Conservation (phyloP, 2,888 invertebrate species). For the Trachelus tabidus region DNA sequence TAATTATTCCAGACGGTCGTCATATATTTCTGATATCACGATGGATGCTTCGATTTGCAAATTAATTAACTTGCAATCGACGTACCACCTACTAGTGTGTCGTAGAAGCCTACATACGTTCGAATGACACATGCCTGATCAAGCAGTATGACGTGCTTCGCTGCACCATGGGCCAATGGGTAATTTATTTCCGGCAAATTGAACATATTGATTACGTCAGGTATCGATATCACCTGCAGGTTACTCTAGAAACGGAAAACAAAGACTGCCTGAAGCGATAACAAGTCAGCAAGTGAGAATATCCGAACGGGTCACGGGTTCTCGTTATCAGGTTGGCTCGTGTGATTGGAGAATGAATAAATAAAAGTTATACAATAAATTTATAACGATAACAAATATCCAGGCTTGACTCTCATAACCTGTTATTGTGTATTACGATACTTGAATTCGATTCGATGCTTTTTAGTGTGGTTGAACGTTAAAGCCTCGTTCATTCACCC, state of each 20-base stretch:
- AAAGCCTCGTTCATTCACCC: background rate
- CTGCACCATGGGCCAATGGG: slow-evolving; percentile 44
- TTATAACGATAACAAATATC: background rate
- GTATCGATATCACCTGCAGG: background rate
- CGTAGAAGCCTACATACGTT: background rate
- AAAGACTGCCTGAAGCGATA: background rate
- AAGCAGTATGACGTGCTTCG: slow-evolving; percentile 46
- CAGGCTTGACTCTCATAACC: background rate
- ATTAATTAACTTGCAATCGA: slow-evolving; percentile 52
- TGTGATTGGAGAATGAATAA: background rate
- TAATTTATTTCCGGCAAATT: slow-evolving; percentile 46
- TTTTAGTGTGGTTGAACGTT: background rate
- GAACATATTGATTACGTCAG: background rate
- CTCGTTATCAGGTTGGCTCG: background rate
- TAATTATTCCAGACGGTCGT: background rate
- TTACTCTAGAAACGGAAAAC: background rate
- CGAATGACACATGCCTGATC: slow-evolving; percentile 52
- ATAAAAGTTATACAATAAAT: background rate
- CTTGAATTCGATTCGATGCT: background rate
- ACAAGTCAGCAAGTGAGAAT: background rate
- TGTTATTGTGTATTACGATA: background rate
- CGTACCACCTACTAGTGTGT: slow-evolving; percentile 17
- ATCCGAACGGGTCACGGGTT: background rate
- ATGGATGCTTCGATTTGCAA: slow-evolving; percentile 47
- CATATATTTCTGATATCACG: background rate